Conservation (phyloP, 2,888 invertebrate species). For the Limnephilus auricula region DNA sequence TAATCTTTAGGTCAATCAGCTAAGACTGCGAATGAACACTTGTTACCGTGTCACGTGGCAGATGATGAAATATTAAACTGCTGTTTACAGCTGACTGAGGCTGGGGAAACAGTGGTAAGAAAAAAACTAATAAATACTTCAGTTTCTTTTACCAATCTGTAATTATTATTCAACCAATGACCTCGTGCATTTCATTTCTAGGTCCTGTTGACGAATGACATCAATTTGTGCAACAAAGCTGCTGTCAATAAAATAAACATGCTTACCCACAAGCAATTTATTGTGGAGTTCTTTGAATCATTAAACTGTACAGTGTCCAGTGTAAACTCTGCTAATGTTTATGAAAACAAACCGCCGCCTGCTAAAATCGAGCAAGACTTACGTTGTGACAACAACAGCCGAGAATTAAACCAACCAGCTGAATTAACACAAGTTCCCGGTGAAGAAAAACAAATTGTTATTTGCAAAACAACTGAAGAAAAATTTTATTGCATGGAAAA, state of each 20-base stretch:
- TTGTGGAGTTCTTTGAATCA: background rate
- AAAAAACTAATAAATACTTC: background rate
- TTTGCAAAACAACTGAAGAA: background rate
- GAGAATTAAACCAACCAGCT: background rate
- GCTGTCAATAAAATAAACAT: slow-evolving; percentile 74
- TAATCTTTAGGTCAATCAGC: slow-evolving; percentile 76
- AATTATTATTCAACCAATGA: background rate
- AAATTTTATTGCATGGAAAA: slow-evolving; percentile 20
- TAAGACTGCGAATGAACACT: slow-evolving; percentile 77
- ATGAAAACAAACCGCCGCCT: background rate
- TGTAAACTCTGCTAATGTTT: background rate
- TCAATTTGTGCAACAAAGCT: slow-evolving; percentile 79
- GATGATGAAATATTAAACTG: slow-evolving; percentile 81
- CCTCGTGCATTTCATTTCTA: slow-evolving; percentile 68
- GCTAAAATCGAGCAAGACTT: background rate
- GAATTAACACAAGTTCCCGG: background rate
- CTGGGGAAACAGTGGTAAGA: slow-evolving; percentile 77
- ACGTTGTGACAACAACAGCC: background rate
- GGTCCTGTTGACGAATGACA: slow-evolving; percentile 79
- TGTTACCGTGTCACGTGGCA: slow-evolving; percentile 76
- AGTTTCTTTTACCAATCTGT: background rate
- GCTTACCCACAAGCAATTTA: slow-evolving; percentile 55
- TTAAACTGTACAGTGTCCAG: background rate
- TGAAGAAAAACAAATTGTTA: background rate
- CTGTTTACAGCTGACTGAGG: slow-evolving; percentile 76